Evolutionary conservation across 1,140 invertebrate species (phyloP).

Genomic region (Sminthurides bifidus): DNA sequence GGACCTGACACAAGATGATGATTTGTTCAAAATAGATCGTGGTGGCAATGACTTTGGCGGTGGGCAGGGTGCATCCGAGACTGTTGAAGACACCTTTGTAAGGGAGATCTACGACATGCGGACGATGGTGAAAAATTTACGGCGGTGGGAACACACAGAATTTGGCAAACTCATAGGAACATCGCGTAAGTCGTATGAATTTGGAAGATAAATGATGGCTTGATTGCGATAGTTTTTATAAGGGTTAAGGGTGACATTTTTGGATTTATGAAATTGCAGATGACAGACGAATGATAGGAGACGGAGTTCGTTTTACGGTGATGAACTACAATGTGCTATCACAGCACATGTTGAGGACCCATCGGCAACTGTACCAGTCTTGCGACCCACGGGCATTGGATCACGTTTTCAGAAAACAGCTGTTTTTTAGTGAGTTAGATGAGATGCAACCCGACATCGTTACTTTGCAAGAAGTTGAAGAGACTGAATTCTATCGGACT

Average conservation of each 20-base stretch:
- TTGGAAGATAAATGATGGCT: neutral
- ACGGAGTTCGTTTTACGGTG: constrained; percentile 35
- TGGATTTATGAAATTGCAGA: neutral
- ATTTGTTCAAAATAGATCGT: too few species aligned
- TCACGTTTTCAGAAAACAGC: constrained; percentile 56
- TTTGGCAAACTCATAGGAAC: constrained; percentile 10
- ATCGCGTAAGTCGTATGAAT: neutral
- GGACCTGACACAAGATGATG: too few species aligned
- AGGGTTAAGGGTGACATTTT: neutral
- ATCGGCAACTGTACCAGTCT: constrained; percentile 58
- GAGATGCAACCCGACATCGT: constrained; percentile 59
- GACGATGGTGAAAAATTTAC: neutral
- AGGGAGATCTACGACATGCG: neutral
- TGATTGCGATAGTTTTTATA: neutral
- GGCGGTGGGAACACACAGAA: constrained; percentile 24
- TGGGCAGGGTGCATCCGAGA: too few species aligned
- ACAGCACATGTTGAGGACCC: constrained; percentile 61
- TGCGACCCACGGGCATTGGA: constrained; percentile 46
- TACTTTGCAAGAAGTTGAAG: constrained; percentile 77
- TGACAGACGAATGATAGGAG: constrained; percentile 8
- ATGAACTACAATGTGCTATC: constrained; percentile 81
- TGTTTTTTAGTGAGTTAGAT: constrained; percentile 58
- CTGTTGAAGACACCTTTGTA: too few species aligned
- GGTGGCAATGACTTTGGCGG: too few species aligned
- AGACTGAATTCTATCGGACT: constrained; percentile 54